Base-by-base conservation (phyloP, 2,113 vertebrate species). In the Bufo gargarizans region DNA sequence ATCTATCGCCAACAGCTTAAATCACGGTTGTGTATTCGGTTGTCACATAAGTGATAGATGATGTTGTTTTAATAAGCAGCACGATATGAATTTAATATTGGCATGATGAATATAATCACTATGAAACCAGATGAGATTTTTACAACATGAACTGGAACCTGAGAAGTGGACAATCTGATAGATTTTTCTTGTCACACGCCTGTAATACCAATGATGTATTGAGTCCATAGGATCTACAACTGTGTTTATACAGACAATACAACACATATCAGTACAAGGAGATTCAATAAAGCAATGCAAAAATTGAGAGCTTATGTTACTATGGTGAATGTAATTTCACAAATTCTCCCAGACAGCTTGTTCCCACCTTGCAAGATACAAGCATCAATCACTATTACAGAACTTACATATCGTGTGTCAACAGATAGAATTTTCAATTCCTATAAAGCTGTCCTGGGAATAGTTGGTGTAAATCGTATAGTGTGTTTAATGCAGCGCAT, bases 281-380 rank as follows among this genome's bases (percentile, higher is more conserved):
- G 85, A 86, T 77, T 65, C 78, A 86, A 86, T 86, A 79, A 79
- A 79, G 76, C 61, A 19, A 65, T 65, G 72, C 63, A 86, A 86
- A 65, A 74, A 63, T 33, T 19, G 85, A 50, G 85, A 79, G 49
- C 11, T 56, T 67, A 69, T 79, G 49, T 69, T 69, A 49, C 58
- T 56, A 67, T 55, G n/a, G 50, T 43, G 55, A 86, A 78, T 22
- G 76, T 79, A 79, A 86, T 80, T 86, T 86, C 8, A 86, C 55
- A 86, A 86, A 86, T 79, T 16, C 10, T 53, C 33, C 6, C 1
- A 2, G 61, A 80, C 59, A 56, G 85, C 16, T 86, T 45, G n/a
- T 49, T 69, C 76, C 33, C 53, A 74, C 11, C n/a, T 65, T 53
- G 22, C 12, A 78, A 86, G 74, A 78, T 86, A 78, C 33, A 69